phyloP scores from a whole-genome alignment of 2,888 invertebrate species.

The Lycia hirtaria region DNA sequence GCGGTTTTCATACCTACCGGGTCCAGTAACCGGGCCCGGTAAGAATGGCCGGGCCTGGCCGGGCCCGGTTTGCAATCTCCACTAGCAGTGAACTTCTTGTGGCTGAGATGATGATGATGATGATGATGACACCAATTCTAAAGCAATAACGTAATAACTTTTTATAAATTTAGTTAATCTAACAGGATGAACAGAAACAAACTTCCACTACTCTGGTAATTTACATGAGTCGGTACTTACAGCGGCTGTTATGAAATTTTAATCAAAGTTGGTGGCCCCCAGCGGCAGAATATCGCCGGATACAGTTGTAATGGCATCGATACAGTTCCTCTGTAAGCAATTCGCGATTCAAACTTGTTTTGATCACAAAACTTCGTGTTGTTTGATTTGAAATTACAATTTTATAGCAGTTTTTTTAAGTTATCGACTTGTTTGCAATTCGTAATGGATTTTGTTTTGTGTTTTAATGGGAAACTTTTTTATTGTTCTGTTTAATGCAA shows the following conservation, averaged over 20 bases:
- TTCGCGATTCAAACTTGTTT: slow-evolving; percentile 43
- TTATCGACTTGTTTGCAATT: slow-evolving; percentile 37
- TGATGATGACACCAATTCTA: too few relatives aligned
- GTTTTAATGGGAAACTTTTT: slow-evolving; percentile 46
- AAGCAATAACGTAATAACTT: too few relatives aligned
- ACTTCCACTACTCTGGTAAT: slow-evolving; percentile 45
- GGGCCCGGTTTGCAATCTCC: too few relatives aligned
- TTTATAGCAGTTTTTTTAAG: slow-evolving; percentile 37
- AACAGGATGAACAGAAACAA: background rate
- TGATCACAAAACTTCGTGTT: slow-evolving; percentile 42
- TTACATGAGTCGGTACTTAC: slow-evolving; percentile 46
- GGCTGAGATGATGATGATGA: too few relatives aligned
- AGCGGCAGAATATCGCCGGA: slow-evolving; percentile 64
- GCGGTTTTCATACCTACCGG: too few relatives aligned
- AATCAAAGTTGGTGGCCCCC: slow-evolving; percentile 78
- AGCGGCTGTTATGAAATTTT: slow-evolving; percentile 78
- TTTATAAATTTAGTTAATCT: too few relatives aligned
- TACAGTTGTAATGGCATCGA: slow-evolving; percentile 49
- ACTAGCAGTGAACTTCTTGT: too few relatives aligned
- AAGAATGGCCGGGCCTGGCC: too few relatives aligned
- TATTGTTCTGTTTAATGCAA: slow-evolving; percentile 26
- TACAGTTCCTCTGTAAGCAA: slow-evolving; percentile 54
- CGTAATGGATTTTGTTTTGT: slow-evolving; percentile 29
- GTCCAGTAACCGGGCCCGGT: too few relatives aligned
- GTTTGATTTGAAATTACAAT: slow-evolving; percentile 41